phyloP scores from a whole-genome alignment of 2,797 vertebrate genomes.

The Neostethus bicornis region DNA sequence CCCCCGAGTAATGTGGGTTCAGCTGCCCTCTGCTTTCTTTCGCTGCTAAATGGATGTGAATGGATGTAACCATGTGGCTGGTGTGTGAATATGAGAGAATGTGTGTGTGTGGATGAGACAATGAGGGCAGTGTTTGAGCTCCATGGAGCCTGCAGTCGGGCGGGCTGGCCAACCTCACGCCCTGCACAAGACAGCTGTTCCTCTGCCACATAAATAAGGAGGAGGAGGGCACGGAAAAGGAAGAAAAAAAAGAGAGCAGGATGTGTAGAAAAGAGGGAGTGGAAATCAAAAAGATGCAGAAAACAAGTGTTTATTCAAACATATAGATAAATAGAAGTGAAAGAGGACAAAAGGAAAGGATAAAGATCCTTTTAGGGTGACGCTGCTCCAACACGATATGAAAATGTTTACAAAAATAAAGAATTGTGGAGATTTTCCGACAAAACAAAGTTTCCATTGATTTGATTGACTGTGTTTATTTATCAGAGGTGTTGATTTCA shows the following conservation, averaged over 20 bases:
- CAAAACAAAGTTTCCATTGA: not conserved
- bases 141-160: slow-evolving; percentile 58
- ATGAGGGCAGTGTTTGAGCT: slow-evolving; percentile 77
- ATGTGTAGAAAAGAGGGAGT: slow-evolving; percentile 24
- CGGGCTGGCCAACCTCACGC: slow-evolving; percentile 76
- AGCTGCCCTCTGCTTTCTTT: slow-evolving; percentile 49
- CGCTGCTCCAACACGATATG: not conserved
- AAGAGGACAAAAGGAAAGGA: slow-evolving; percentile 13
- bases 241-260: slow-evolving; percentile 41
- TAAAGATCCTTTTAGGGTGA: not conserved
- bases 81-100: slow-evolving; percentile 30
- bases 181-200: slow-evolving; percentile 81
- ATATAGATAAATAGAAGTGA: slow-evolving; percentile 24
- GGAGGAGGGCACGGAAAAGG: slow-evolving; percentile 13
- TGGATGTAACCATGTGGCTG: slow-evolving; percentile 54
- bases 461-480: no score
- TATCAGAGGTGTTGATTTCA: not conserved
- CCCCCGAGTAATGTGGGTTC: slow-evolving; percentile 31
- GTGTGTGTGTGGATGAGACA: slow-evolving; percentile 55
- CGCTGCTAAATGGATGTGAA: slow-evolving; percentile 53
- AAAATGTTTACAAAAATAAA: not conserved
- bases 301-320: slow-evolving; percentile 57
- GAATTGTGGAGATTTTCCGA: not conserved
- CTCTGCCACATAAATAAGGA: slow-evolving; percentile 62
- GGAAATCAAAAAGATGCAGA: slow-evolving; percentile 21